Base-by-base conservation (phyloP, 2,113 vertebrate genomes). In the Setophaga kirtlandii region DNA sequence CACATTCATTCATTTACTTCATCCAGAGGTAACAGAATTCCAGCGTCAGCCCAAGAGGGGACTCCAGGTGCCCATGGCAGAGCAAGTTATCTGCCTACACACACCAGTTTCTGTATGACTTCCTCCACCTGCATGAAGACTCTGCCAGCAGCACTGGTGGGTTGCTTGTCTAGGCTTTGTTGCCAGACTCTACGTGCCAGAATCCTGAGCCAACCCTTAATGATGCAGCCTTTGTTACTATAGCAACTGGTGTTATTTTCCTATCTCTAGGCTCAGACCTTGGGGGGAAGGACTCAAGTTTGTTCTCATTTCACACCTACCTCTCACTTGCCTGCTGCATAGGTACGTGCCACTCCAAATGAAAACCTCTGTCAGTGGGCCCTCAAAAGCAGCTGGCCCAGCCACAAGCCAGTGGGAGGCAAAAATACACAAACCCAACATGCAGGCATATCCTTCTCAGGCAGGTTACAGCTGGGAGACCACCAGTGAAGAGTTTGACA, bases 251-350 rank as follows among this genome's bases (percentile, higher is more conserved):
- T 23, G 33, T 55, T 74, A 62, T 71, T 93, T 71, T 75, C 84
- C 73, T 65, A 94, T 90, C 74, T 85, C 53, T 75, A 69, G 75
- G 53, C 87, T n/a, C 74, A 95, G 78, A 70, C 78, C 92, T 50
- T 87, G 50, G 8, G 76, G 83, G 33, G 30, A 73, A 70, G 70
- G 31, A 82, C 74, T 47, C 78, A 52, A 44, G 49, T 55, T 90
- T 82, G 70, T 19, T 87, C 82, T 85, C 24, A 23, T 60, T 85
- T 94, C 82, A 91, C 82, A 95, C 84, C 94, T 92, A 96, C 93
- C 80, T 69, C 68, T 94, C 75, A 53, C 53, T 73, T 93, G 49
- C 73, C 77, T 35, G 33, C 53, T 82, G 59, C 71, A 71, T 27
- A 84, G 74, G 74, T 87, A 94, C 17, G 2, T 76, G 58, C 78